phyloP scores from a whole-genome alignment of 2,888 invertebrate genomes.

The Acrobasis suavella region DNA sequence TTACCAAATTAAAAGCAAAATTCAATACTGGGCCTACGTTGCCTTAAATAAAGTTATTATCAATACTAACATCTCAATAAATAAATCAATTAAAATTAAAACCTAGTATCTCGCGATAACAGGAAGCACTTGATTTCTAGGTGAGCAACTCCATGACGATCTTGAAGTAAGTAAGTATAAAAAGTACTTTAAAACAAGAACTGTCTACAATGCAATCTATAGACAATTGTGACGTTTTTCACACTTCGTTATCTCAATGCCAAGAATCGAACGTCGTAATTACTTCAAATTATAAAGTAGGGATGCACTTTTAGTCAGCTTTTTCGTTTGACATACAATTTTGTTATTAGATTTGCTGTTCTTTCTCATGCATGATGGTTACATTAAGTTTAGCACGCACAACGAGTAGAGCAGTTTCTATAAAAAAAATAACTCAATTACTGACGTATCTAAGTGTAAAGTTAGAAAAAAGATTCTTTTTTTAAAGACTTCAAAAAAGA shows the following conservation, averaged over 20 bases:
- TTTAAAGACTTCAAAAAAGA: too few species aligned
- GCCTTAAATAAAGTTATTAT: too few species aligned
- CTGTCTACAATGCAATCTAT: conserved; percentile 6
- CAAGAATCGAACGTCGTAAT: background rate
- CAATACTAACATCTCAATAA: background rate
- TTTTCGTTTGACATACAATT: background rate
- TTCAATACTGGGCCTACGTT: too few species aligned
- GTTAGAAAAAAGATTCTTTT: too few species aligned
- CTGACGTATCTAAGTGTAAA: too few species aligned
- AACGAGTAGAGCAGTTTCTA: background rate
- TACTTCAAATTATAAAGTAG: background rate
- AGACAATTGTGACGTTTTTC: conserved; percentile 18
- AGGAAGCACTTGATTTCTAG: conserved; percentile 25
- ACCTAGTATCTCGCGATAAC: background rate
- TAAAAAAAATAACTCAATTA: too few species aligned
- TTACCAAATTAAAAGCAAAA: too few species aligned
- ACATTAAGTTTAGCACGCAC: background rate
- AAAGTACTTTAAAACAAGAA: conserved; percentile 19
- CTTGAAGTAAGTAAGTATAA: conserved; percentile 7
- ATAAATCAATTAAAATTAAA: background rate
- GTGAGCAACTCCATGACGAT: conserved; percentile 35
- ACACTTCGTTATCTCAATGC: conserved; percentile 20
- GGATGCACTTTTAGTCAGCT: background rate
- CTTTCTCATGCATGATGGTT: background rate
- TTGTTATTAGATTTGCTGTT: background rate